phyloP scores from a whole-genome alignment of 2,113 vertebrate species.

The Oxygymnocypris stewartii region DNA sequence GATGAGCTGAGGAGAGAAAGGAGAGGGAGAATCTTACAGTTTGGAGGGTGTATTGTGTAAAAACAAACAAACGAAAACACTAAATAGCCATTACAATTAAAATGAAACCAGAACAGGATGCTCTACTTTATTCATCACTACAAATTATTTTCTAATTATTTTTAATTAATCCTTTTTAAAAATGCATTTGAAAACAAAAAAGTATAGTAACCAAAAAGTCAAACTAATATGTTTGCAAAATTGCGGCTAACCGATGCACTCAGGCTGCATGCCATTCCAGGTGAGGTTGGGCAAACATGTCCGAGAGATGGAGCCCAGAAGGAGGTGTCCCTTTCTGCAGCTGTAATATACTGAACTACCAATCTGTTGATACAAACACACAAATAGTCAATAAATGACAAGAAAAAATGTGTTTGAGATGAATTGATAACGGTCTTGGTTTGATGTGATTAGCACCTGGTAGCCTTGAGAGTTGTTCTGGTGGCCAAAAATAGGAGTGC shows the following conservation, averaged over 20 bases:
- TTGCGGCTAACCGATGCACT: constrained; percentile 86
- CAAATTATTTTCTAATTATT: not conserved
- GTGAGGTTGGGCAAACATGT: constrained; percentile 96
- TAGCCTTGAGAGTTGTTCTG: constrained; percentile 96
- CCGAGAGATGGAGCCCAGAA: constrained; percentile 94
- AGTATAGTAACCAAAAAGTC: not conserved
- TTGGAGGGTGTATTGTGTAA: not conserved
- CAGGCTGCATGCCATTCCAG: constrained; percentile 92
- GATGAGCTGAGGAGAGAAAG: constrained; percentile 79
- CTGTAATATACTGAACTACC: constrained; percentile 88
- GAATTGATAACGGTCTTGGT: not conserved
- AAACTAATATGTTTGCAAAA: not conserved
- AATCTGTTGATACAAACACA: constrained; percentile 68
- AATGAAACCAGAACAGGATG: not conserved
- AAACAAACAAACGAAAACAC: not conserved
- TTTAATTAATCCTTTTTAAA: not conserved
- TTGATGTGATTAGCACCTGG: constrained; percentile 76
- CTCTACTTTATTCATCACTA: not conserved
- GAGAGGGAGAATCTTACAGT: not conserved
- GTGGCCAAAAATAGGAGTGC: constrained; percentile 86
- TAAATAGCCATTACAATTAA: not conserved
- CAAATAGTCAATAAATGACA: not conserved
- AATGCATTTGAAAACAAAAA: constrained; percentile 9
- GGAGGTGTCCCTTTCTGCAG: constrained; percentile 94
- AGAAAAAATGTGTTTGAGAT: not conserved